Conservation (phyloP, 2,113 vertebrate genomes). For the Grallaria varia region DNA sequence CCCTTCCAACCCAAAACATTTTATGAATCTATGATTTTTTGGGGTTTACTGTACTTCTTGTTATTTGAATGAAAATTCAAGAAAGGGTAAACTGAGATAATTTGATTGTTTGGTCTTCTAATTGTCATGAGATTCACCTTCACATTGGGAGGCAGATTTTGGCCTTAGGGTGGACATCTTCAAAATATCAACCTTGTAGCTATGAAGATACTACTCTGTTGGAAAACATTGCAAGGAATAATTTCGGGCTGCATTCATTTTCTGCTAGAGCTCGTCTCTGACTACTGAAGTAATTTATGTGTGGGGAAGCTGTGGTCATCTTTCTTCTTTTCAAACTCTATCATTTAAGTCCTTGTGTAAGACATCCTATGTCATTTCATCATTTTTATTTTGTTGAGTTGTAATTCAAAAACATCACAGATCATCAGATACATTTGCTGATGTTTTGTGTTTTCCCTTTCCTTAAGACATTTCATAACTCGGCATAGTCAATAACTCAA, state of each 20-base stretch:
- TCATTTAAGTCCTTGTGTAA: neutral
- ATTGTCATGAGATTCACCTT: neutral
- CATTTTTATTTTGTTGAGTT: neutral
- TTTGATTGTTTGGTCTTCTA: neutral
- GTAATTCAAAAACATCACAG: neutral
- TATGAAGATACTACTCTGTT: neutral
- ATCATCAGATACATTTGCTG: neutral
- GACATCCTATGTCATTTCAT: neutral
- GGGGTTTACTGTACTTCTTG: neutral
- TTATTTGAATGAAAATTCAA: neutral
- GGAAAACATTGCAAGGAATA: neutral
- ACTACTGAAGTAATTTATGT: neutral
- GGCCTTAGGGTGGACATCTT: neutral
- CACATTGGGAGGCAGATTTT: neutral
- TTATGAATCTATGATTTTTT: neutral
- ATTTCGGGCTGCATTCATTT: neutral
- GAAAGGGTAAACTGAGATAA: neutral
- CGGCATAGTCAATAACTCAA: neutral
- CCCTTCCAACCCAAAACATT: neutral
- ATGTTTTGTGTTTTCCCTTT: conserved; percentile 1
- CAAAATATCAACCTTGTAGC: neutral
- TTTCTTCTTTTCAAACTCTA: neutral
- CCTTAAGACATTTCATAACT: neutral
- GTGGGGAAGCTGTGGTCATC: neutral
- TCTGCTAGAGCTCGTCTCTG: neutral